Base-by-base conservation (phyloP, 2,888 invertebrate species). In the Rosalia funebris region DNA sequence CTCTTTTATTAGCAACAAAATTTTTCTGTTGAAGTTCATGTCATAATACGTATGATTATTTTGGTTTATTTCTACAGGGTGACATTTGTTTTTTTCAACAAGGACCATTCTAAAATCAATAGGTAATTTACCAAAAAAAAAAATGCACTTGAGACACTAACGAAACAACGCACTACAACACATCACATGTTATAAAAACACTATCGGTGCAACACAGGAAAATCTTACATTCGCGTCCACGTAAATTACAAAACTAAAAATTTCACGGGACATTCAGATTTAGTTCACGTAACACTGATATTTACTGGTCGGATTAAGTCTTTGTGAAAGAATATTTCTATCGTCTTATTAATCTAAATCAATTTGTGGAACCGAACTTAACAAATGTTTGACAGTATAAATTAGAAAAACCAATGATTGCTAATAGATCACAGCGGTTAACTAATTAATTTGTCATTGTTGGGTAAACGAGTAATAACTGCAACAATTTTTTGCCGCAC, bases 331-430 rank as follows among this genome's bases (percentile, higher is more conserved):
- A 54, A 53, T 52, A 45, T 53, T 58, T 44, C 42, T 50, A 52
- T 53, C 56, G 58, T 54, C 57, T 55, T 47, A n/a, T n/a, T n/a
- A 53, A 60, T 65, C 58, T 57, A 50, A 50, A 61, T 53, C 53
- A 60, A 63, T 63, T 47, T 56, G 45, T 16, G 19, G 7, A 44
- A 17, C 36, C 20, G 31, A 44, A 54, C 17, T 58, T 32, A 58
- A 47, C 61, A 64, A 53, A 47, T 62, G 62, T 60, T 65, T 53
- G 31, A 39, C 12, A 1, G 25, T 19, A 11, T 25, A 11, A 42
- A 31, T 53, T 32, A 17, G 39, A 48, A 39, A 17, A 25, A 37
- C 9, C 17, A 39, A 39, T 20, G 25, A 50, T 37, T 12, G 16
- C 12, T 42, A 42, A 20, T 20, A 10, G 12, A 5, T 25, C 11